A percentile compares a stretch with the other conserved stretches of the same genome.
Conservation (phyloP, 2,113 vertebrate species). For the Gobius niger region DNA sequence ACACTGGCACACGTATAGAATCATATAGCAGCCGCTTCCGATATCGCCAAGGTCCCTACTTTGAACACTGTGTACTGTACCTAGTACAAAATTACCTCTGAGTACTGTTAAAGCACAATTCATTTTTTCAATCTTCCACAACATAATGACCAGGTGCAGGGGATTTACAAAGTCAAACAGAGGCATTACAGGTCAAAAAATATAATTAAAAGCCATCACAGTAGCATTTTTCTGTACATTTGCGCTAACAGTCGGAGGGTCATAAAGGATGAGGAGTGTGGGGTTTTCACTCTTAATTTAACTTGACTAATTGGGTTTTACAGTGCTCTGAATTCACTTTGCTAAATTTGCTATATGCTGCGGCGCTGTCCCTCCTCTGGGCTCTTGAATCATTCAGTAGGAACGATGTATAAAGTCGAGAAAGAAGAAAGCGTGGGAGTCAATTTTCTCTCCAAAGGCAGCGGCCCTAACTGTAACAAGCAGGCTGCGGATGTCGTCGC, state of each 20-base stretch:
- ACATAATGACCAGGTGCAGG: too few species aligned
- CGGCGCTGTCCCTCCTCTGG: not conserved
- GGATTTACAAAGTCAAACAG: too few species aligned
- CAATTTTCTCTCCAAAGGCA: conserved; percentile 21
- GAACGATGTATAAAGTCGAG: conserved; percentile 14
- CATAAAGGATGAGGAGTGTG: not conserved
- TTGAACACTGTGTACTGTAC: not conserved
- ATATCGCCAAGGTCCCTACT: conserved; percentile 33
- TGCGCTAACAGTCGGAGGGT: not conserved
- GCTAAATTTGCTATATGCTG: conserved; percentile 3
- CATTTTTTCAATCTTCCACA: too few species aligned
- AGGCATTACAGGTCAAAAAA: too few species aligned
- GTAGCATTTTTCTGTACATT: not conserved
- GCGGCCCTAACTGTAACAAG: conserved; percentile 1
- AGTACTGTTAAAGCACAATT: too few species aligned
- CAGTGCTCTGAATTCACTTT: conserved; percentile 1
- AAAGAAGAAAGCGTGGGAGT: conserved; percentile 29
- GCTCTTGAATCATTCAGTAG: conserved; percentile 14
- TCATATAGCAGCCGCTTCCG: conserved; percentile 16
- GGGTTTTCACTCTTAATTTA: not conserved
- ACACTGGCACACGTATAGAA: conserved; percentile 42
- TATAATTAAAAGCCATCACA: too few species aligned
- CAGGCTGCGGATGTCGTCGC: conserved; percentile 8
- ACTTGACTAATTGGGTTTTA: not conserved
- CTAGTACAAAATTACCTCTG: too few species aligned